Evolutionary conservation across 2,113 vertebrate species (phyloP).

Genomic region (pig (Sus scrofa)): T2T-Sscrofa CM000820.6:121630501-121631000

Average conservation of each 20-base stretch:
- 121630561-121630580: neutral
- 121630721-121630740: neutral
- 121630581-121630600: neutral
- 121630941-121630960: neutral
- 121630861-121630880: neutral
- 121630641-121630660: neutral
- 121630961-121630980: neutral
- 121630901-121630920: neutral
- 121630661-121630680: conserved; percentile 25
- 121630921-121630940: neutral
- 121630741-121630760: neutral
- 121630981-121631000: neutral
- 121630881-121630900: neutral
- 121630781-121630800: neutral
- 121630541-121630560: conserved; percentile 41
- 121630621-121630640: conserved; percentile 40
- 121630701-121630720: conserved; percentile 28
- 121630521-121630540: conserved; percentile 17
- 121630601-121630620: conserved; percentile 14
- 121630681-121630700: neutral
- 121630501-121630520: conserved; percentile 27
- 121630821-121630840: neutral
- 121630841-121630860: neutral
- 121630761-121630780: neutral
- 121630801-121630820: neutral